Conservation (phyloP, 2,888 invertebrate species). For the Maniola hyperantus region DNA sequence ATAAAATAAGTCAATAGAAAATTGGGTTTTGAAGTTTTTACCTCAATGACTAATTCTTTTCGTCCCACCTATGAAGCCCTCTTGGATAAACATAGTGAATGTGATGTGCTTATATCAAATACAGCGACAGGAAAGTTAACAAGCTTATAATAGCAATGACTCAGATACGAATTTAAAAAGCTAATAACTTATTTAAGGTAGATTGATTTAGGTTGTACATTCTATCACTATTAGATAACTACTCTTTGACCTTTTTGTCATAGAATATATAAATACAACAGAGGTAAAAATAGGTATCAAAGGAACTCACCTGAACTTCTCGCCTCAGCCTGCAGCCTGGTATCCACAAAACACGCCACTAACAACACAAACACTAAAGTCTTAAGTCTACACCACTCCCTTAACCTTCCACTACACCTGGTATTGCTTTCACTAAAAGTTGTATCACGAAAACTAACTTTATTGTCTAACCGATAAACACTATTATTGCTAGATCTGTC, state of each 20-base stretch:
- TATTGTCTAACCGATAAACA: conserved; percentile 56
- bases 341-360: conserved; percentile 63
- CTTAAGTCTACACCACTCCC: conserved; percentile 71
- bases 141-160: no score
- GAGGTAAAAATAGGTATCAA: background rate
- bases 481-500: conserved; percentile 62
- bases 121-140: no score
- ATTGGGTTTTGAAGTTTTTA: background rate
- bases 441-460: conserved; percentile 52
- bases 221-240: no score
- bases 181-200: no score
- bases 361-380: conserved; percentile 68
- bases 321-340: conserved; percentile 60
- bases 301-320: conserved; percentile 73
- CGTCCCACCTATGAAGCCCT: no score
- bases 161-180: no score
- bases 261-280: no score
- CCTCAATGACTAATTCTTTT: background rate
- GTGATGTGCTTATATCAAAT: no score
- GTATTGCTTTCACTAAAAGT: conserved; percentile 50
- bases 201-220: no score
- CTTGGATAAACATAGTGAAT: no score
- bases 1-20: background rate
- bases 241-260: no score
- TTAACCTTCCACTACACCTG: conserved; percentile 56